Conservation (phyloP, 2,797 vertebrate species). For the Sebastes cheni region DNA sequence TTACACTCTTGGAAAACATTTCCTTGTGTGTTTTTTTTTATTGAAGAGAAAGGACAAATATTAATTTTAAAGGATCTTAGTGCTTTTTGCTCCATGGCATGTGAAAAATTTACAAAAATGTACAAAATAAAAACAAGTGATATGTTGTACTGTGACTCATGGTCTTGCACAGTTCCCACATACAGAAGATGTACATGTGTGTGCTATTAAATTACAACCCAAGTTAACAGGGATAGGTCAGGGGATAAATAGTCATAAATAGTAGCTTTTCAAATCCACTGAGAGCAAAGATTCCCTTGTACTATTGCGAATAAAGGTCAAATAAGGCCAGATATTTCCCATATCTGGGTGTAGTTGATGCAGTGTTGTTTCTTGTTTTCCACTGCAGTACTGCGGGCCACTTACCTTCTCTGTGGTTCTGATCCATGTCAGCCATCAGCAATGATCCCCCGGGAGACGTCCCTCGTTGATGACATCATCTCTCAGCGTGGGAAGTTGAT, state of each 20-base stretch:
- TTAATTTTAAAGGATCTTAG: neutral
- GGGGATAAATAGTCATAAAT: neutral
- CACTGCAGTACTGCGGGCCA: constrained; percentile 23
- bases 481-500: constrained; percentile 74
- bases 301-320: neutral
- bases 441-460: constrained; percentile 58
- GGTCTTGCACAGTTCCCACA: neutral
- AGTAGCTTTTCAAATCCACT: neutral
- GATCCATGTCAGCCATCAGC: constrained; percentile 66
- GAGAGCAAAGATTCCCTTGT: neutral
- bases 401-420: constrained; percentile 31
- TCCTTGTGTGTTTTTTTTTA: neutral
- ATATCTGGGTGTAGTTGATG: neutral
- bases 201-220: neutral
- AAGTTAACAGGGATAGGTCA: neutral
- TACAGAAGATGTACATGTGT: neutral
- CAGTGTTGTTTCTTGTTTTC: constrained; percentile 9
- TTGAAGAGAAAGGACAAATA: neutral
- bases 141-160: neutral
- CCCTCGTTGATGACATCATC: constrained; percentile 79
- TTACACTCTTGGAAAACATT: neutral
- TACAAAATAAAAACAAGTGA: neutral
- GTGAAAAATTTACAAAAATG: neutral
- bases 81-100: neutral
- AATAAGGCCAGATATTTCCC: neutral